These are phyloP conservation scores for Varanus komodoensis DNA, from an alignment of 2,113 vertebrate genomes.

Conservation along the genomic window DNA sequence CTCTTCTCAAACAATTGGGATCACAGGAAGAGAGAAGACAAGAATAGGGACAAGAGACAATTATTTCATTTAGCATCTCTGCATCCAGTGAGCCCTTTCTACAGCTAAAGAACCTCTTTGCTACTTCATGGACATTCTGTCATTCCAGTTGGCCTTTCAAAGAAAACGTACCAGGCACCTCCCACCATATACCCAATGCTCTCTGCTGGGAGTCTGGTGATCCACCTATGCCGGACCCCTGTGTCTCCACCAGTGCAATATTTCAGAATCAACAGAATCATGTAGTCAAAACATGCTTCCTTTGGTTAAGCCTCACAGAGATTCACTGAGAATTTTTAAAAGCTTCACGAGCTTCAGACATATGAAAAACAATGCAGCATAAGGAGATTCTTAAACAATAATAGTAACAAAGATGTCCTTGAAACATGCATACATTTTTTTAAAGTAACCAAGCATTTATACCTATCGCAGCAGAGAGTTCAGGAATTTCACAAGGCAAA, in stretches of 20 bases:
- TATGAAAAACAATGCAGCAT: constrained; percentile 49
- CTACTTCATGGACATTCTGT: background rate
- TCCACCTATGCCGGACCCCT: background rate
- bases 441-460: constrained; percentile 60
- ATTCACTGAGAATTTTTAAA: constrained; percentile 41
- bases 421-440: constrained; percentile 51
- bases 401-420: constrained; percentile 63
- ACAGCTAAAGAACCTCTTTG: background rate
- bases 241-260: background rate
- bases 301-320: constrained; percentile 41
- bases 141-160: background rate
- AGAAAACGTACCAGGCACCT: background rate
- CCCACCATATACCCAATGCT: background rate
- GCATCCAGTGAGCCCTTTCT: background rate
- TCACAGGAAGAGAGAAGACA: too few relatives aligned
- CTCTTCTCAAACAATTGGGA: too few relatives aligned
- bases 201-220: background rate
- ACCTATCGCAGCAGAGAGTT: constrained; percentile 48
- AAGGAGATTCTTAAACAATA: constrained; percentile 12
- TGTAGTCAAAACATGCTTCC: constrained; percentile 37
- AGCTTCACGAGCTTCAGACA: constrained; percentile 28
- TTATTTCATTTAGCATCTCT: too few relatives aligned
- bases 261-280: background rate
- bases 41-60: too few relatives aligned
- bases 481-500: constrained; percentile 50